A percentile compares a stretch with the other conserved stretches of the same genome.
Evolutionary conservation across 1,140 invertebrate genomes (phyloP).

Genomic region (Zaprionus nigranus): DNA sequence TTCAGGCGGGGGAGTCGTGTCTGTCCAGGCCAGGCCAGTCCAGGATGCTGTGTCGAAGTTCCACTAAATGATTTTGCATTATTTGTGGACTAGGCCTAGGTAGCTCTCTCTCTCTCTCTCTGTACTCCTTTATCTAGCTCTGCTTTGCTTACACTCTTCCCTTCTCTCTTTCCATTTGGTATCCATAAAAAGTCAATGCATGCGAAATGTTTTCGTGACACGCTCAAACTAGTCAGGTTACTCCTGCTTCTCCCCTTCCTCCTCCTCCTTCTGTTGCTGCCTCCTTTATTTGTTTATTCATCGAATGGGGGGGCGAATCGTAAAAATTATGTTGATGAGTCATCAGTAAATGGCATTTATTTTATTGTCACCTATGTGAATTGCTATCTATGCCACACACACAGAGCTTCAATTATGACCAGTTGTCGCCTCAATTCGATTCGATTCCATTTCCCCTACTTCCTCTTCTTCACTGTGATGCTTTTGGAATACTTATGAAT

Average conservation of each 20-base stretch:
- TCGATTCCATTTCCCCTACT: constrained; percentile 5
- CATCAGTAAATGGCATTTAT: constrained; percentile 83
- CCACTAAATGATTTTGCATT: constrained; percentile 83
- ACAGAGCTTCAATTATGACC: neutral
- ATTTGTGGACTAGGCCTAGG: constrained; percentile 56
- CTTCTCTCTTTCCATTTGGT: constrained; percentile 16
- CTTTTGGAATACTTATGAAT: constrained; percentile 49
- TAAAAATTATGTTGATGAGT: constrained; percentile 84
- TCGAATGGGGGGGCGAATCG: constrained; percentile 72
- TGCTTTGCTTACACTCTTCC: neutral
- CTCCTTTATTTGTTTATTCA: constrained; percentile 82
- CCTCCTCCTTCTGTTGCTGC: neutral
- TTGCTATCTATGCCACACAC: constrained; percentile 1
- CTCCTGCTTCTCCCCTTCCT: neutral
- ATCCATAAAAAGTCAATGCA: constrained; percentile 83
- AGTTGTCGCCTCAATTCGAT: neutral
- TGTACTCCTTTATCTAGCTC: neutral
- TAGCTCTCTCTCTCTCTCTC: neutral
- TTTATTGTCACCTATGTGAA: constrained; percentile 77
- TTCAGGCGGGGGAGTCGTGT: constrained; percentile 28
- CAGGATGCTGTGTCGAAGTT: constrained; percentile 37
- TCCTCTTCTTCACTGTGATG: constrained; percentile 16
- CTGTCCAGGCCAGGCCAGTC: constrained; percentile 1
- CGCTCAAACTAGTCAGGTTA: constrained; percentile 67
- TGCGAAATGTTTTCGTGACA: constrained; percentile 79